Base-by-base conservation (phyloP, 2,797 vertebrate species). In the Mastacembelus armatus region DNA sequence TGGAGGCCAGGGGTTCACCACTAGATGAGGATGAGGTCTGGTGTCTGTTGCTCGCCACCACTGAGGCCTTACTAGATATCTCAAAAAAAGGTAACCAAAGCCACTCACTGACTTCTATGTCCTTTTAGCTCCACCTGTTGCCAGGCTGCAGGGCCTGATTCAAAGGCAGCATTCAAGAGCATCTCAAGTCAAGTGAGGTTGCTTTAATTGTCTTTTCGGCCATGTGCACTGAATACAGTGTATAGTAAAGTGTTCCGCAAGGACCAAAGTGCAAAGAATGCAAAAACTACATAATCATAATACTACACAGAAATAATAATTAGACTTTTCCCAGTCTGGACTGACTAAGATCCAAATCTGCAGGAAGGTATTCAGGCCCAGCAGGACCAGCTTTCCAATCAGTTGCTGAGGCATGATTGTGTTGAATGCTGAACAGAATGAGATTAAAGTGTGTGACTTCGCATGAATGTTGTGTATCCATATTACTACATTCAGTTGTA, bases 11-110 rank as follows among this genome's bases (percentile, higher is more conserved):
- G 87, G 95, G 93, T 43, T 92, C 94, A 44, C 91, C 95, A 30
- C 85, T 98, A 75, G 94, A 94, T 19, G 96, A 97, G 75, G 94
- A 94, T 16, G 95, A 97, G 83, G 92, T 97, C 78, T 98, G 97
- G 95, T 94, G 95, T 78, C 86, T 98, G 30, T 90, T 98, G 72
- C 86, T 92, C 2, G 78, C 93, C 68, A 91, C 93, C 54, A 83
- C 91, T 7, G 88, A 93, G 54, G 84, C 87, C 64, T 92, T 98
- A 81, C 85, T 94, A 74, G 91, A 95, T 66, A 92, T 96, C 56
- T 89, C 92, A 45, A 83, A 76, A 62, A 94, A 92, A 88, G 94
- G 96, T 97, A 58, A 50, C 9, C 11, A 16, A 78, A 22, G 62
- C 12, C 2, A 0, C 15, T 12, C 16, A 19, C 59, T 8, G n/a